Evolutionary conservation across 2,888 invertebrate species (phyloP), one percentile per base, ranked within the genome.

Genomic region (Synergus laeviventris): DNA sequence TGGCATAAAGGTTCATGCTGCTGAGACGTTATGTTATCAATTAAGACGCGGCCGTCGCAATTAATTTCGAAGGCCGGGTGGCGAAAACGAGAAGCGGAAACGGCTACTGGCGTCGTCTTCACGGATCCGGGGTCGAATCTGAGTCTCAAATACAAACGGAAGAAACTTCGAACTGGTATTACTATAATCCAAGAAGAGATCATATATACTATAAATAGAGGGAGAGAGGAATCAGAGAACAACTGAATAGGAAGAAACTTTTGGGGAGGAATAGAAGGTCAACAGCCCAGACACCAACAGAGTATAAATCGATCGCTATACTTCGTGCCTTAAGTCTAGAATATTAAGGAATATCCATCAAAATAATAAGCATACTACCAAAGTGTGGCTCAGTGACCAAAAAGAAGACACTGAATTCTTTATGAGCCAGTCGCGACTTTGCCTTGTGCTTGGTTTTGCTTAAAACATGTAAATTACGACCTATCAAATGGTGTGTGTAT

Each of bases 71-170:
- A 84, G 84, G 78, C 78, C 79, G 78, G 80, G 76, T 70, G 77
- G 74, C 81, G 82, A 84, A 85, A 88, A 88, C 87, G 88, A 86
- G 86, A 88, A 83, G 74, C 87, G 88, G 88, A 89, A 88, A 87
- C 84, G 87, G 82, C 84, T 81, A 83, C 79, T 78, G 82, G 80
- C 74, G 76, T 39, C 78, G 74, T 73, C 76, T 78, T 82, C 79
- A 73, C 73, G 62, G 81, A 82, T 83, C 78, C 77, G 74, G 74
- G 77, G 78, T 75, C 75, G 81, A 83, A 78, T 84, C 81, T 79
- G 80, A 74, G 80, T 70, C 78, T 54, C 75, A 74, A 75, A 64
- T 73, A 49, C 56, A 66, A 74, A 76, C 74, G 82, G 81, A 82
- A 81, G 83, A 81, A 82, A 78, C 78, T 78, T 74, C 66, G 78